phyloP scores from a whole-genome alignment of 2,888 invertebrate species.

The Spisula subtruncata region DNA sequence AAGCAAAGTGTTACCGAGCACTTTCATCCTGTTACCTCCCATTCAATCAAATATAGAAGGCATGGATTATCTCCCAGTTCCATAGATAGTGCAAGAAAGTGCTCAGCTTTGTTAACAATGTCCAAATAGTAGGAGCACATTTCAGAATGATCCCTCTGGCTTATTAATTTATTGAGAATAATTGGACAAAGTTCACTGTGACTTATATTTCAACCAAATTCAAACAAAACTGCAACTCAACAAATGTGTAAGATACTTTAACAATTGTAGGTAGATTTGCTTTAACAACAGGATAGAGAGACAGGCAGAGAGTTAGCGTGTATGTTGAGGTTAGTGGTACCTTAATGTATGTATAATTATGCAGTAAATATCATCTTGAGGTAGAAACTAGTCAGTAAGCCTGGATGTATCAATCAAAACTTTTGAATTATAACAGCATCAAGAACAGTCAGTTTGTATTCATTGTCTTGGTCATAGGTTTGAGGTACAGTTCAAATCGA shows the following conservation, averaged over 20 bases:
- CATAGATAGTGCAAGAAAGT: too few species aligned
- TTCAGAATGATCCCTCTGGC: not conserved
- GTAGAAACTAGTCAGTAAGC: slow-evolving; percentile 10
- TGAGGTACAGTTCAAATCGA: too few species aligned
- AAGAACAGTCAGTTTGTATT: too few species aligned
- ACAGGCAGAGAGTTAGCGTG: too few species aligned
- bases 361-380: slow-evolving; percentile 5
- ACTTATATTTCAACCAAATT: not conserved
- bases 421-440: not conserved
- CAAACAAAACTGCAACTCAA: slow-evolving; percentile 8
- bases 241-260: slow-evolving; percentile 19
- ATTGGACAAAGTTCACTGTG: not conserved
- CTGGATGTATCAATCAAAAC: not conserved
- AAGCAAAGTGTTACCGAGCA: too few species aligned
- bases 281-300: not conserved
- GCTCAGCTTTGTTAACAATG: too few species aligned
- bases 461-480: too few species aligned
- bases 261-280: slow-evolving; percentile 25
- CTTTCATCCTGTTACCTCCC: too few species aligned
- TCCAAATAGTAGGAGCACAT: not conserved
- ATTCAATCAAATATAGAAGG: too few species aligned
- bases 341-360: slow-evolving; percentile 10
- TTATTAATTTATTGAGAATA: not conserved
- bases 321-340: not conserved
- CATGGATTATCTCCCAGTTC: too few species aligned